Evolutionary conservation across 1,140 invertebrate species (phyloP).

Genomic region (Pectinophora gossypiella): DNA sequence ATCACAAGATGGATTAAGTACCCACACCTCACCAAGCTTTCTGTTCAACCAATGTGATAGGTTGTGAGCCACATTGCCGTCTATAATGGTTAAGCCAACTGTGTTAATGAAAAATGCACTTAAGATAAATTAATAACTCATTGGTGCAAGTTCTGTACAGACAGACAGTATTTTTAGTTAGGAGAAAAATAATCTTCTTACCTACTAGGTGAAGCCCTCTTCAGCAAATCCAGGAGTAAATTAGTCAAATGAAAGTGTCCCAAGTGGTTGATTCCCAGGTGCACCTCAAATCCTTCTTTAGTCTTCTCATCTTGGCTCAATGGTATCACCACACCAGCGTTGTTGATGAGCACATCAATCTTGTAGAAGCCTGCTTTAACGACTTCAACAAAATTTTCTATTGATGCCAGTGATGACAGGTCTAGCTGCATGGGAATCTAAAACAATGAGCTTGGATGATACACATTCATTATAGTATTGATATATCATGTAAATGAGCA

Average conservation of each 20-base stretch:
- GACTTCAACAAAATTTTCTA: slow-evolving; percentile 80
- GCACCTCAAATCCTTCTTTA: slow-evolving; percentile 88
- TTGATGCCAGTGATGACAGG: slow-evolving; percentile 82
- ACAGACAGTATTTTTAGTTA: too few relatives aligned
- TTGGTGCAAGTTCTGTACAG: too few relatives aligned
- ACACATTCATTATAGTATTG: background rate
- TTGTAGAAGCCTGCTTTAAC: slow-evolving; percentile 75
- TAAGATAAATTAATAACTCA: too few relatives aligned
- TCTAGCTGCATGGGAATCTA: slow-evolving; percentile 85
- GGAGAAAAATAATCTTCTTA: too few relatives aligned
- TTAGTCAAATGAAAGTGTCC: slow-evolving; percentile 91
- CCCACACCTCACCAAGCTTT: too few relatives aligned
- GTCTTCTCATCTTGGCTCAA: slow-evolving; percentile 73
- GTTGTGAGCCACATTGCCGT: too few relatives aligned
- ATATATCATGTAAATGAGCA: background rate
- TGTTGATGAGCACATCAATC: slow-evolving; percentile 93
- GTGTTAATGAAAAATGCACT: too few relatives aligned
- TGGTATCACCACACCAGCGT: slow-evolving; percentile 88
- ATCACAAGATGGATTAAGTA: too few relatives aligned
- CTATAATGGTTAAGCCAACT: too few relatives aligned
- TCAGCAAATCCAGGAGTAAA: slow-evolving; percentile 80
- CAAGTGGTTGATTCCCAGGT: slow-evolving; percentile 86
- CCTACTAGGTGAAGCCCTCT: slow-evolving; percentile 74
- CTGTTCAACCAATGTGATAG: too few relatives aligned
- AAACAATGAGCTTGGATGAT: slow-evolving; percentile 17